Evolutionary conservation across 2,888 invertebrate species (phyloP), one percentile per base, ranked within the genome.

Genomic region (Orgyia antiqua): DNA sequence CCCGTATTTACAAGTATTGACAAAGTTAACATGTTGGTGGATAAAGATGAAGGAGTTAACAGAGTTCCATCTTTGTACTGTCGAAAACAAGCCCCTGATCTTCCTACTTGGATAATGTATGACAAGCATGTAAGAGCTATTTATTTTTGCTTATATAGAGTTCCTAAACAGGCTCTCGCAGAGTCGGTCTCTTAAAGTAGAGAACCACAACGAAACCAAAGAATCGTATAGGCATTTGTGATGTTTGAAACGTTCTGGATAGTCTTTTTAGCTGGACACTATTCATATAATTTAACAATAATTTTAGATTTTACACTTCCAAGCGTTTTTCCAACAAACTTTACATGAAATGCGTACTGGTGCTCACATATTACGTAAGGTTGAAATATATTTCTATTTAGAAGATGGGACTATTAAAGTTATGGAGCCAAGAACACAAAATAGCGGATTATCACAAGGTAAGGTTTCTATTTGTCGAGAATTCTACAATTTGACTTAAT

Each of bases 381-480:
- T 96, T 2, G 93, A 93, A 48, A 93, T 97, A 32, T 93, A 91
- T 47, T 97, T 94, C 64, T 97, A 92, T 58, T 87, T 97, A 24
- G 97, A 97, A 78, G 97, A 98, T 73, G 96, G 95, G 9, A 96
- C 97, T 1, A 92, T 97, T 48, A 95, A 96, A 80, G 93, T 97
- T 2, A 74, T 79, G 43, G 97, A 97, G 65, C 95, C 95, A 0
- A 89, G 89, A 58, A 89, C 93, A 5, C 89, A 91, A 30, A 97
- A 97, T 63, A 94, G 95, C 53, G 96, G 96, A 3, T 88, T 95
- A 48, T 89, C 92, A 18, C 96, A 96, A 89, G 96, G 96, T 91
- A 71, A n/a, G n/a, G n/a, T n/a, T n/a, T n/a, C n/a, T n/a, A n/a
- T n/a, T n/a, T n/a, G n/a, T n/a, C n/a, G n/a, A n/a, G n/a, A n/a